Evolutionary conservation across 2,888 invertebrate genomes (phyloP), one percentile per base, ranked within the genome.

Genomic region (Eupithecia vulgata): DNA sequence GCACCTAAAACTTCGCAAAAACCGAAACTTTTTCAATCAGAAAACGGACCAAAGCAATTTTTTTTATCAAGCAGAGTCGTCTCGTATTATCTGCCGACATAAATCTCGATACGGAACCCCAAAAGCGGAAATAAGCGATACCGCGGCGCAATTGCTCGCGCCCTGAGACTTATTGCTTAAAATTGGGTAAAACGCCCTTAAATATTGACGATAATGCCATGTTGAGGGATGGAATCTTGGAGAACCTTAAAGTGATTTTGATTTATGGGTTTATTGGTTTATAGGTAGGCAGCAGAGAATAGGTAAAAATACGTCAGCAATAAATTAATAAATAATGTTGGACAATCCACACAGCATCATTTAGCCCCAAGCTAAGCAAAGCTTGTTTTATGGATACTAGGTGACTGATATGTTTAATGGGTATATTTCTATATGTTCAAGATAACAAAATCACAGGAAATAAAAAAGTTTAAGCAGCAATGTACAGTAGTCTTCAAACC

Each of bases 11-110:
- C 61, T 77, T 74, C 30, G 52, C 72, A 48, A 71, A 74, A 68
- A 72, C 67, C 70, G 30, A 72, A 85, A 85, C 81, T 85, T 85
- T 85, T 85, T 85, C 86, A 85, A 85, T 85, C 85, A 82, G 79
- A 81, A 80, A 80, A 81, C 80, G 79, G 80, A 73, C 73, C 73
- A 68, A 75, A 77, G 70, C 78, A 74, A 71, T 75, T 81, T 84
- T 84, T 81, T 81, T 79, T 78, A 79, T 76, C 78, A 77, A 74
- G 69, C 76, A 77, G 74, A 68, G 73, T 76, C 52, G 68, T 75
- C 70, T 74, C 76, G 69, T 70, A 81, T 78, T 81, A 83, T 82
- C 81, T 78, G 71, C 74, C 40, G 64, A 71, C 78, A 80, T 82
- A 80, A 81, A 80, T 79, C 81, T 78, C 73, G 74, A 75, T 69